Evolutionary conservation across 1,140 invertebrate genomes (phyloP).

Genomic region (Harpegnathos saltator): DNA sequence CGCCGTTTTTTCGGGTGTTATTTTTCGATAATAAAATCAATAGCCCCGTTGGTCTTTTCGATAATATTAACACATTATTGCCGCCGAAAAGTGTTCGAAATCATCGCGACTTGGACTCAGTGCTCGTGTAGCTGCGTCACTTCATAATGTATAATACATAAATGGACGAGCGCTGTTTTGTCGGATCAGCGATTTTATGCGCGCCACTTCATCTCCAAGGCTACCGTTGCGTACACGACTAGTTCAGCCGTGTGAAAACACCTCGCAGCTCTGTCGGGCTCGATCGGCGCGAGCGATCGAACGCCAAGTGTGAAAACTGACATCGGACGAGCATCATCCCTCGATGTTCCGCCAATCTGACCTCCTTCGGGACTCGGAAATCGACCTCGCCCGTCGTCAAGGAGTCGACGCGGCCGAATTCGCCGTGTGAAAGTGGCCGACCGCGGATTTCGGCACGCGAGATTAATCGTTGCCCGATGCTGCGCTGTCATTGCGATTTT

Average conservation of each 20-base stretch:
- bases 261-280: no score
- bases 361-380: not conserved
- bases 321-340: no score
- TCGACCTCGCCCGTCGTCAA: not conserved
- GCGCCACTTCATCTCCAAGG: no score
- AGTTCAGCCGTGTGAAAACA: no score
- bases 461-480: slow-evolving; percentile 68
- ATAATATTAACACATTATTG: slow-evolving; percentile 30
- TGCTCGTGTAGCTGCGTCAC: not conserved
- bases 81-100: slow-evolving; percentile 5
- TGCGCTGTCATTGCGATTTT: slow-evolving; percentile 78
- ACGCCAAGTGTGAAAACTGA: no score
- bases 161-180: not conserved
- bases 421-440: not conserved
- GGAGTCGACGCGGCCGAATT: not conserved
- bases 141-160: not conserved
- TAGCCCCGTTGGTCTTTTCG: not conserved
- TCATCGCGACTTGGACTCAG: not conserved
- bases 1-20: not conserved
- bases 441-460: slow-evolving; percentile 33
- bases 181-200: not conserved
- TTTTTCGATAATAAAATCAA: slow-evolving; percentile 26
- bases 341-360: no score
- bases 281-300: no score
- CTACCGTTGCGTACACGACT: no score